Evolutionary conservation across 1,140 invertebrate genomes (phyloP), one percentile per base, ranked within the genome.

Genomic region (Pseudoatta argentina): DNA sequence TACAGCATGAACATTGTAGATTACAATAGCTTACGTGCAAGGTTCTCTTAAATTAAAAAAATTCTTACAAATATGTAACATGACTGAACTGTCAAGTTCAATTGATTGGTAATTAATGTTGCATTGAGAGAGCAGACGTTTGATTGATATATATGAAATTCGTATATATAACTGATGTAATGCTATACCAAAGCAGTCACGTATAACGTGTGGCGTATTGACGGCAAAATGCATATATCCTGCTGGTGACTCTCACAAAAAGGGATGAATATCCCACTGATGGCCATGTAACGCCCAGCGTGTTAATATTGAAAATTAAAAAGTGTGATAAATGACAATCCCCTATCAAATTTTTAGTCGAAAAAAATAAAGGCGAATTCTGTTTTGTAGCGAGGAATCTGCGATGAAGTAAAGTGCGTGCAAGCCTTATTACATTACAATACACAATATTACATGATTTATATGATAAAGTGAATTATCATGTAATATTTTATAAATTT

Each of bases 251-350:
- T 69, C 14, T 24, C 21, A n/a, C 48, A 57, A 48, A 69, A 39
- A 69, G 48, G 21, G 44, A 79, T 6, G 27, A 71, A 39, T 55
- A 24, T 66, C 2, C 30, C 48, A 69, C 48, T 48, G 16, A 67
- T 48, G 48, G 48, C 18, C 30, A 55, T 14, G 21, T 71, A 39
- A 24, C 63, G 64, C 77, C n/a, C 63, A 48, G 30, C n/a, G 48
- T 39, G 77, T 67, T 79, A 71, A 71, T 71, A 81, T 24, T 3
- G 64, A 39, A 71, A 55, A 71, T 51, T 16, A 81, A 69, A 69
- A 71, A 69, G 14, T 8, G 48, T 69, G 24, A 24, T 24, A 24
- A 24, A 24, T 24, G 39, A 66, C 59, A 30, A 64, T 39, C 8
- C 16, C 21, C 24, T 39, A 77, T 77, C 57, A 57, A 77, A 44